Evolutionary conservation across 2,113 vertebrate species (phyloP).

Genomic region (Choloepus hoffmanni): DNA sequence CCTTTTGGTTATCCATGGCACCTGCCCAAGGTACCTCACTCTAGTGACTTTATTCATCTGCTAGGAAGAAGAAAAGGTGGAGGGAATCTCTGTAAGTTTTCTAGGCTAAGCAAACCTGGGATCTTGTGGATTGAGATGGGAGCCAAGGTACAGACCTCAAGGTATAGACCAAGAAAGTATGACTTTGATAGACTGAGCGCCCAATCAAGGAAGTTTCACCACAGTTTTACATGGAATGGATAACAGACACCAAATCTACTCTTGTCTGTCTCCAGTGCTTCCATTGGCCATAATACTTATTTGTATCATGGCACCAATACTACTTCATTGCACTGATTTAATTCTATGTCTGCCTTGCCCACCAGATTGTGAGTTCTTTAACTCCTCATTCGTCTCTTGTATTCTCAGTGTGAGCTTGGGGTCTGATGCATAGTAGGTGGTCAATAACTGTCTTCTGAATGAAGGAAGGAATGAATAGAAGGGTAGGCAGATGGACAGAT

Average conservation of each 20-base stretch:
- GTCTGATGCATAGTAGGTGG: neutral
- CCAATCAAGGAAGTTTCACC: neutral
- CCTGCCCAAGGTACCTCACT: neutral
- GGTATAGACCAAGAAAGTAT: neutral
- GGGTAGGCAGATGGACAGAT: neutral
- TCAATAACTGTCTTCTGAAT: conserved; percentile 41
- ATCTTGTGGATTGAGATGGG: neutral
- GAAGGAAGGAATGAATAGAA: neutral
- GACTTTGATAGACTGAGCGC: neutral
- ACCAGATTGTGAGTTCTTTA: neutral
- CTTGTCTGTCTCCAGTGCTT: neutral
- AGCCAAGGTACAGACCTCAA: neutral
- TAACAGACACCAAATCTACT: neutral
- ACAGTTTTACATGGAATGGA: neutral
- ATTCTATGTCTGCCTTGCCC: neutral
- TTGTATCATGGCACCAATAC: neutral
- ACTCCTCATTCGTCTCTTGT: neutral
- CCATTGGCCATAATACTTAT: neutral
- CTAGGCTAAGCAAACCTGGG: neutral
- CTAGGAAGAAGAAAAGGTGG: neutral
- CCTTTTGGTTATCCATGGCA: neutral
- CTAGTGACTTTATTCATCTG: neutral
- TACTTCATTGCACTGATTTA: neutral
- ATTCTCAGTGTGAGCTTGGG: neutral
- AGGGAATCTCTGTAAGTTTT: neutral